Conservation (phyloP, 2,797 vertebrate genomes). For the Phrynocephalus guinanensis region DNA sequence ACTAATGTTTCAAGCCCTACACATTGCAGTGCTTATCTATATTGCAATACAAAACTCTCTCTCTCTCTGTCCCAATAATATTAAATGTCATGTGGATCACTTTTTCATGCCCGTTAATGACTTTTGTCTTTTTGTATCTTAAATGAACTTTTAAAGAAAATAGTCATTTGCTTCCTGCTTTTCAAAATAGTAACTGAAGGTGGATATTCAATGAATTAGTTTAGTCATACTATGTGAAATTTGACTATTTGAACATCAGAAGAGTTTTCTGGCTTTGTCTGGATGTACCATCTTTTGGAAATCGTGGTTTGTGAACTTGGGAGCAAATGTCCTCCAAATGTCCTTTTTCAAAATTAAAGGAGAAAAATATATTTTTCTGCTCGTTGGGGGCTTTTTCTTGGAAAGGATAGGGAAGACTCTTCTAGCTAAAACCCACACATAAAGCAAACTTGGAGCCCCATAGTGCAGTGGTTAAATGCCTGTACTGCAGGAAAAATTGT, state of each 20-base stretch:
- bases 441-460: too few relatives aligned
- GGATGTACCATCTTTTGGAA: neutral
- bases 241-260: neutral
- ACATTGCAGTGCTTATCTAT: neutral
- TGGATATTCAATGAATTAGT: neutral
- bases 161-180: neutral
- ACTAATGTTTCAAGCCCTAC: constrained; percentile 25
- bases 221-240: neutral
- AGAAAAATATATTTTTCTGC: too few relatives aligned
- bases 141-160: neutral
- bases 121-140: neutral
- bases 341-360: neutral
- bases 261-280: neutral
- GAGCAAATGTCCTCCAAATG: too few relatives aligned
- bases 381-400: too few relatives aligned
- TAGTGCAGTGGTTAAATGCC: too few relatives aligned
- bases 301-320: neutral
- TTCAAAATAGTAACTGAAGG: neutral
- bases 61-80: neutral
- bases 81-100: neutral
- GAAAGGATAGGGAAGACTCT: too few relatives aligned
- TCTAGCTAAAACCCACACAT: too few relatives aligned
- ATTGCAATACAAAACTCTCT: neutral
- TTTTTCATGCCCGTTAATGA: neutral
- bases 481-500: too few relatives aligned